Evolutionary conservation across 2,113 vertebrate species (phyloP).

Genomic region (Stegostoma tigrinum): DNA sequence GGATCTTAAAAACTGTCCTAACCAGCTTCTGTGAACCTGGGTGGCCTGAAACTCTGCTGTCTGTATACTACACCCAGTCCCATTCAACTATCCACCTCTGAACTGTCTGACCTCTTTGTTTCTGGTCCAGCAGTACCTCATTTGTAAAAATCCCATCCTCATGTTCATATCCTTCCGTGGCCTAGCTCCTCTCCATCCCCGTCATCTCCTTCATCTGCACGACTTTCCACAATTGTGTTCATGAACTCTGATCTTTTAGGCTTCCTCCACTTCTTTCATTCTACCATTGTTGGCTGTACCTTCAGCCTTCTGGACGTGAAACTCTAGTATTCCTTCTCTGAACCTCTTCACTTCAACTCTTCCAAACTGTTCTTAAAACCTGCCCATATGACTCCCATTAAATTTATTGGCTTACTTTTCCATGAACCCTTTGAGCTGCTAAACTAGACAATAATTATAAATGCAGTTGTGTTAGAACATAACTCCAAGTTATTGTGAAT

Average conservation of each 20-base stretch:
- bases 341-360: background rate
- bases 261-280: background rate
- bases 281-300: background rate
- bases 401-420: background rate
- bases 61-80: background rate
- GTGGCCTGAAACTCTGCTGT: background rate
- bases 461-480: background rate
- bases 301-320: background rate
- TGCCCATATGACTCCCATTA: background rate
- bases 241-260: background rate
- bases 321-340: background rate
- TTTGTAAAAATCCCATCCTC: background rate
- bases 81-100: background rate
- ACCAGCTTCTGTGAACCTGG: background rate
- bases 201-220: background rate
- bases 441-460: too few species aligned
- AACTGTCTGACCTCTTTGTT: background rate
- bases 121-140: background rate
- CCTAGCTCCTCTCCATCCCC: background rate
- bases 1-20: background rate
- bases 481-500: background rate
- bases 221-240: background rate
- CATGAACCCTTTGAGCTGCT: too few species aligned
- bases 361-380: too few species aligned
- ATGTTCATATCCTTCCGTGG: background rate